phyloP scores from a whole-genome alignment of 2,113 vertebrate genomes.

The Vireo altiloquus region DNA sequence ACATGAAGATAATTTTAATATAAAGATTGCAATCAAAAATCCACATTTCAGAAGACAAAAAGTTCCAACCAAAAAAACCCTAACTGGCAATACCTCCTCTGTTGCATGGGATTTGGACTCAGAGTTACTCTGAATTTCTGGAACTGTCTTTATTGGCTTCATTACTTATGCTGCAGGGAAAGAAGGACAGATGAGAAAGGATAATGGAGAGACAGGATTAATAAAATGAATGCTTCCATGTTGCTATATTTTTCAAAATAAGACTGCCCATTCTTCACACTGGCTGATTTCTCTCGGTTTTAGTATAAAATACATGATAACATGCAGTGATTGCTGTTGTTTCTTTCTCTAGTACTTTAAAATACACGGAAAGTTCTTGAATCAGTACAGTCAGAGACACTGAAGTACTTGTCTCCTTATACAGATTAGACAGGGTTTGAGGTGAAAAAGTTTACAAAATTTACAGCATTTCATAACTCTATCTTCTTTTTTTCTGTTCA shows the following conservation, averaged over 20 bases:
- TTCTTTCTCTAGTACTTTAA: not conserved
- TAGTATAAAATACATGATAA: not conserved
- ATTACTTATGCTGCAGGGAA: not conserved
- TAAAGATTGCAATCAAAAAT: not conserved
- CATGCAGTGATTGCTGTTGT: not conserved
- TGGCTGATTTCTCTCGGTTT: not conserved
- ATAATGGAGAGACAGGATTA: not conserved
- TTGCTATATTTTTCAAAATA: not conserved
- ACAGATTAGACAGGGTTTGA: not conserved
- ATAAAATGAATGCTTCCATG: not conserved
- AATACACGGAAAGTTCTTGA: not conserved
- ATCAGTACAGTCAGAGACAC: not conserved
- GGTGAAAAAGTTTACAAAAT: not conserved
- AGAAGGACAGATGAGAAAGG: not conserved
- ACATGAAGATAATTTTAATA: not conserved
- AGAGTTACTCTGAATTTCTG: not conserved
- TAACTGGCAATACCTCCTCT: not conserved
- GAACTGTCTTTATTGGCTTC: not conserved
- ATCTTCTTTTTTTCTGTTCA: not conserved
- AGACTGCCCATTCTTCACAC: not conserved
- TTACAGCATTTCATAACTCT: not conserved
- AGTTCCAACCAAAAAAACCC: not conserved
- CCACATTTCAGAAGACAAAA: not conserved
- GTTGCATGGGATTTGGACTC: not conserved
- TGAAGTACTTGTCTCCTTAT: not conserved